Base-by-base conservation (phyloP, 2,888 invertebrate genomes). In the Molorchus minor region DNA sequence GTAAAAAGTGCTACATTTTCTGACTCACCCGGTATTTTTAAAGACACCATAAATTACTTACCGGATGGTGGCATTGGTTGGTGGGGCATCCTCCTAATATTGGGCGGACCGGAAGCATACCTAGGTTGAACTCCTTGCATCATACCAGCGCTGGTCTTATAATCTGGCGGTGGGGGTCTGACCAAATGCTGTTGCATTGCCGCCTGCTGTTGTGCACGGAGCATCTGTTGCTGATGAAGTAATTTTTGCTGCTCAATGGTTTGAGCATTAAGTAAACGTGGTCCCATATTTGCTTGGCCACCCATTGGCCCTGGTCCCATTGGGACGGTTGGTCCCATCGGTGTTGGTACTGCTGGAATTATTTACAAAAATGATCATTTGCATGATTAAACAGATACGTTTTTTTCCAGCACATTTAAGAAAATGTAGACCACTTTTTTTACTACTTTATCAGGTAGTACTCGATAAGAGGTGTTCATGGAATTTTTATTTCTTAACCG, bases 161-260 rank as follows among this genome's bases (percentile, higher is more conserved):
- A 93, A 79, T 93, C 93, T 1, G 93, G 94, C 36, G 93, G 93
- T 16, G 93, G 93, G 20, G 93, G 91, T 51, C 91, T 70, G 77
- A 59, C 57, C 49, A 61, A 78, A 52, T 79, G 79, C 60, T 76
- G 78, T 54, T 58, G 86, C 29, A 83, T 83, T 29, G 81, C 68
- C 85, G 70, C 83, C 86, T 78, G 78, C 35, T 87, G 86, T 69
- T 87, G 86, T 10, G 84, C 84, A 19, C 85, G 80, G 67, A 86
- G 69, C 83, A 86, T 84, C 73, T 89, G 88, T 60, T 80, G 80
- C 62, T 79, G 79, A 43, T 78, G 78, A 49, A 80, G 70, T 58
- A 81, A 78, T 56, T 80, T 81, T 58, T 79, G 79, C 67, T 81
- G 79, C 21, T 56, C 56, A 13, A 56, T 40, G 13, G 41, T 56